A percentile compares a stretch with the other conserved stretches of the same genome.
phyloP scores from a whole-genome alignment of 30 jellyfish, hydroid and myxozoan species.

The Sanderia malayensis region DNA sequence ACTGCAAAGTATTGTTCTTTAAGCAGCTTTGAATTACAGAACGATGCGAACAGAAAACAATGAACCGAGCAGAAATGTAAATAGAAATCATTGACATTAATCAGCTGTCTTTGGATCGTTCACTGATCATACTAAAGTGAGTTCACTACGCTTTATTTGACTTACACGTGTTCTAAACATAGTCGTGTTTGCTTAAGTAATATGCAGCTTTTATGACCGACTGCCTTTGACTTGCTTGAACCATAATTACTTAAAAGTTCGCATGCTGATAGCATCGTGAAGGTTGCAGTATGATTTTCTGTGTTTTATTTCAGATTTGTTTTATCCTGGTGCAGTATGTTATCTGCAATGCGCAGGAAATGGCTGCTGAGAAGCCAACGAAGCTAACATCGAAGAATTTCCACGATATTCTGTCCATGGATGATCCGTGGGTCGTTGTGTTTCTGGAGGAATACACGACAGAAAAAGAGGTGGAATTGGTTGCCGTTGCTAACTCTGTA shows the following conservation, averaged over 20 bases:
- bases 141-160: too few relatives aligned
- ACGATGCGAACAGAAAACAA: too few relatives aligned
- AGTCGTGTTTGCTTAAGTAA: too few relatives aligned
- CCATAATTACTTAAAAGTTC: not conserved
- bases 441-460: slow-evolving; percentile 30
- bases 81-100: too few relatives aligned
- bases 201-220: too few relatives aligned
- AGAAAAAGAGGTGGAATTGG: slow-evolving; percentile 32
- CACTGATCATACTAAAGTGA: too few relatives aligned
- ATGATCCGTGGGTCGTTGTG: slow-evolving; percentile 70
- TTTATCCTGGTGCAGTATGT: not conserved
- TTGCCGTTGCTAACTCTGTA: slow-evolving; percentile 49
- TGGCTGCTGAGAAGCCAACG: slow-evolving; percentile 39
- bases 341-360: not conserved
- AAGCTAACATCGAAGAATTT: slow-evolving; percentile 35
- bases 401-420: slow-evolving; percentile 39
- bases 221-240: too few relatives aligned
- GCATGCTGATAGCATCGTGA: too few relatives aligned
- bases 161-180: not conserved
- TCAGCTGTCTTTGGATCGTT: too few relatives aligned
- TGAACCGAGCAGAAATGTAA: too few relatives aligned
- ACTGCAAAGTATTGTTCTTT: too few relatives aligned
- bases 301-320: not conserved
- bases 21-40: too few relatives aligned
- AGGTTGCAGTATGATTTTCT: not conserved